Percentiles rank a stretch among this genome's conserved stretches.
These are phyloP conservation scores for Scophthalmus maximus DNA, from an alignment of 2,113 vertebrate species.

Conservation along the genomic window DNA sequence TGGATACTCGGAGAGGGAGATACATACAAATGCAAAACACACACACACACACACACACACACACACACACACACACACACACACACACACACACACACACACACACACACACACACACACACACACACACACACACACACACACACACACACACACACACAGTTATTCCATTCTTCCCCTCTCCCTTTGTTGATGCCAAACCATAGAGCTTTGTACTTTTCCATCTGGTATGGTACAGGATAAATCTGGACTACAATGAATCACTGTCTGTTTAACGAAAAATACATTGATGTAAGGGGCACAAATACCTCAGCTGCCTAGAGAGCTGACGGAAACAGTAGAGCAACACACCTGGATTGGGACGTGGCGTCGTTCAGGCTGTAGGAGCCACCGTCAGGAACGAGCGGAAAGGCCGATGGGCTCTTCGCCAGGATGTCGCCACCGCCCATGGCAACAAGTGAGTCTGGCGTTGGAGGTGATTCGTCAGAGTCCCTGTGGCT, in stretches of 20 bases:
- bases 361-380: slow-evolving; percentile 87
- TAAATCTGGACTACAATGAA: slow-evolving; percentile 64
- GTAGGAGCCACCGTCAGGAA: slow-evolving; percentile 86
- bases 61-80: slow-evolving; percentile 18
- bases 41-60: background rate
- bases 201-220: slow-evolving; percentile 56
- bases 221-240: slow-evolving; percentile 40
- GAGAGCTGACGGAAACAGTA: slow-evolving; percentile 38
- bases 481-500: slow-evolving; percentile 80
- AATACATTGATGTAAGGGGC: slow-evolving; percentile 30
- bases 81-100: slow-evolving; percentile 20
- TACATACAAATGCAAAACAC: slow-evolving; percentile 50
- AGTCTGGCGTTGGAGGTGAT: slow-evolving; percentile 81
- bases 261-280: slow-evolving; percentile 60
- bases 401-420: slow-evolving; percentile 82
- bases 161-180: slow-evolving; percentile 36
- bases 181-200: slow-evolving; percentile 56
- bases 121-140: slow-evolving; percentile 13
- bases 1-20: slow-evolving; percentile 50
- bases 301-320: slow-evolving; percentile 41
- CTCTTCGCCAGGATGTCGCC: slow-evolving; percentile 86
- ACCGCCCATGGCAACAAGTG: slow-evolving; percentile 73
- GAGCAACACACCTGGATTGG: slow-evolving; percentile 86
- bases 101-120: background rate
- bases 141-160: slow-evolving; percentile 16